These are phyloP conservation scores for Rotaria macrura DNA, from an alignment of 2,888 invertebrate species.

Conservation along the genomic window DNA sequence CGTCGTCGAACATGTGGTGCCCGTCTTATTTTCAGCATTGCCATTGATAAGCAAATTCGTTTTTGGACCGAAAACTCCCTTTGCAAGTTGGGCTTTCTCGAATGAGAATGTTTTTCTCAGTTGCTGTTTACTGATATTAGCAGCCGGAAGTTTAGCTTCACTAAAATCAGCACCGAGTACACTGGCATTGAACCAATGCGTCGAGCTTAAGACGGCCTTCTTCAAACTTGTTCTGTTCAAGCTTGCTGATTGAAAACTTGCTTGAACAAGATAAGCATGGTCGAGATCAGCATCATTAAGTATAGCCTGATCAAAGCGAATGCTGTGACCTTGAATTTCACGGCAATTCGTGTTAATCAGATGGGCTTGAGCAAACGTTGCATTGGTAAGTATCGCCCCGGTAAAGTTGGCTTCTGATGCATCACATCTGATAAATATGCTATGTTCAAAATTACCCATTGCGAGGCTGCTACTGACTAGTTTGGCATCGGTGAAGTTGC, in stretches of 20 bases:
- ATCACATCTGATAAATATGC: background rate
- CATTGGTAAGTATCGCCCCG: background rate
- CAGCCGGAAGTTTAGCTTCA: background rate
- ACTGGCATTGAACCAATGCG: background rate
- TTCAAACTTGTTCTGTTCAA: background rate
- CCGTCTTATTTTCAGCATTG: background rate
- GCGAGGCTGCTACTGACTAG: too few relatives aligned
- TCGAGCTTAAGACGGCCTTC: background rate
- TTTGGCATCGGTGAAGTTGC: too few relatives aligned
- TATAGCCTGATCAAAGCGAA: background rate
- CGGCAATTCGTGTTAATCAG: background rate
- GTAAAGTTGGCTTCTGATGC: background rate
- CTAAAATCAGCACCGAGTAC: background rate
- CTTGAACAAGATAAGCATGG: background rate
- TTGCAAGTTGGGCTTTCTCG: background rate
- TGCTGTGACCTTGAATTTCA: background rate
- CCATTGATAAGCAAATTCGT: background rate
- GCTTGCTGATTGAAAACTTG: background rate
- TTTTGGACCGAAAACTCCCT: background rate
- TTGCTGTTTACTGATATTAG: background rate
- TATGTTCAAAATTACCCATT: background rate
- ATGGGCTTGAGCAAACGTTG: background rate
- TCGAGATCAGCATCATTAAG: background rate
- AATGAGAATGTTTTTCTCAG: background rate
- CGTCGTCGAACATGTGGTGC: background rate